Percentiles rank a stretch among this genome's conserved stretches.
Conservation (phyloP, 1,140 invertebrate species). For the Aphaenogaster ashmeadi region DNA sequence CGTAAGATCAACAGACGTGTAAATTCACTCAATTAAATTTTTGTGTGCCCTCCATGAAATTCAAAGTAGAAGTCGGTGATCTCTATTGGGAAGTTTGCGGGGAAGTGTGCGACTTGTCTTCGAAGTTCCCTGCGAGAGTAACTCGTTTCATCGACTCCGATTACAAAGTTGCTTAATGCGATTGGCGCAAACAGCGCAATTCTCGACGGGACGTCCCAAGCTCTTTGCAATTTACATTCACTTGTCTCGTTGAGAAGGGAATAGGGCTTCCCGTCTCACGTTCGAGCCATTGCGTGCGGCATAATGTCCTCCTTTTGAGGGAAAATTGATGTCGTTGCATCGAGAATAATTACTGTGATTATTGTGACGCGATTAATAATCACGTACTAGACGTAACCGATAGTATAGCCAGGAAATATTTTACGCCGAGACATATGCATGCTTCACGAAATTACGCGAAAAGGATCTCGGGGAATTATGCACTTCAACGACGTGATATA, state of each 20-base stretch:
- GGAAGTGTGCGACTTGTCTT: conserved; percentile 45
- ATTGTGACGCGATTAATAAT: conserved; percentile 25
- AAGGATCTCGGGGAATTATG: conserved; percentile 26
- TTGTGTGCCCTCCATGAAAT: conserved; percentile 40
- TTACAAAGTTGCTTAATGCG: conserved; percentile 66
- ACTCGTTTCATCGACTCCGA: conserved; percentile 61
- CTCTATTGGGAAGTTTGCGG: conserved; percentile 48
- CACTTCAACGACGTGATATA: conserved; percentile 21
- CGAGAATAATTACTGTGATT: conserved; percentile 3
- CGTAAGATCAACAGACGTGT: conserved; percentile 25
- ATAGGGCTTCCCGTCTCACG: not conserved
- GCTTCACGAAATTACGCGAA: conserved; percentile 9
- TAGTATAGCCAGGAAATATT: not conserved
- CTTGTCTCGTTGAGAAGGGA: conserved; percentile 52
- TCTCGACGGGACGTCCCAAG: conserved; percentile 42
- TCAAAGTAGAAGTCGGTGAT: conserved; percentile 19
- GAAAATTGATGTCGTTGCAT: not conserved
- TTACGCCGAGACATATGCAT: not conserved
- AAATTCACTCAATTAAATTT: conserved; percentile 51
- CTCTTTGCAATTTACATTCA: conserved; percentile 61
- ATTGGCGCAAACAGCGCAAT: conserved; percentile 62
- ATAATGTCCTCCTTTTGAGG: conserved; percentile 17
- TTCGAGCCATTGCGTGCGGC: not conserved
- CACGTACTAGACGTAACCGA: not conserved
- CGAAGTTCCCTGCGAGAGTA: conserved; percentile 47